A percentile compares a stretch with the other conserved stretches of the same genome.
These are phyloP conservation scores for Dusona sp. DNA, from an alignment of 2,888 invertebrate species.

Conservation along the genomic window DNA sequence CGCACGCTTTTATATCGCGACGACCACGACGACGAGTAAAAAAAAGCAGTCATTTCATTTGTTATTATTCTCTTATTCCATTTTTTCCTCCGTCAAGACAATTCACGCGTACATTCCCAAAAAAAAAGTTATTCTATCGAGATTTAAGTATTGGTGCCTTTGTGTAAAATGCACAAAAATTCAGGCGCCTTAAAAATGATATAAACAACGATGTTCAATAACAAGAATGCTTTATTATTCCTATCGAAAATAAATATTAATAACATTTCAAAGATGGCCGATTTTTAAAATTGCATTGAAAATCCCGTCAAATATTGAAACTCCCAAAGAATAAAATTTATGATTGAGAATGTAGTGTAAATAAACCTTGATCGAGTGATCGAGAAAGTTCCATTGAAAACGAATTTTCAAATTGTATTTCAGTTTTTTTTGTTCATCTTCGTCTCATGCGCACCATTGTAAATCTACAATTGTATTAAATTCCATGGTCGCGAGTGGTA, in stretches of 20 bases:
- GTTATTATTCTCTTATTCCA: conserved; percentile 45
- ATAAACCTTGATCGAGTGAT: neutral
- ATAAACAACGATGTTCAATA: neutral
- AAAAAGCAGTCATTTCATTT: conserved; percentile 55
- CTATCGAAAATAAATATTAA: neutral
- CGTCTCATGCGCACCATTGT: neutral
- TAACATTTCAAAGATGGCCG: neutral
- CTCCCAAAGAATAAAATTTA: neutral
- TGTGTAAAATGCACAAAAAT: neutral
- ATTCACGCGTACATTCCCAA: neutral
- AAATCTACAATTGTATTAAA: neutral
- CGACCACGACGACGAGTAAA: conserved; percentile 53
- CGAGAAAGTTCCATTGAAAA: neutral
- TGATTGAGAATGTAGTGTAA: neutral
- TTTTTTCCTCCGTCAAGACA: conserved; percentile 16
- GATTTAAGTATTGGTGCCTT: neutral
- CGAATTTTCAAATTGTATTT: neutral
- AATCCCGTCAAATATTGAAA: neutral
- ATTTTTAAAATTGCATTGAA: neutral
- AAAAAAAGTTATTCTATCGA: neutral
- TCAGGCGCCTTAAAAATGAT: neutral
- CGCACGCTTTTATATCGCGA: conserved; percentile 46
- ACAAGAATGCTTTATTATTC: neutral
- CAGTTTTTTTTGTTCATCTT: neutral
- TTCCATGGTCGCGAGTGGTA: neutral